phyloP scores from a whole-genome alignment of 92 coral and sea anemone genomes.

The Virgularia gustaviana region DNA sequence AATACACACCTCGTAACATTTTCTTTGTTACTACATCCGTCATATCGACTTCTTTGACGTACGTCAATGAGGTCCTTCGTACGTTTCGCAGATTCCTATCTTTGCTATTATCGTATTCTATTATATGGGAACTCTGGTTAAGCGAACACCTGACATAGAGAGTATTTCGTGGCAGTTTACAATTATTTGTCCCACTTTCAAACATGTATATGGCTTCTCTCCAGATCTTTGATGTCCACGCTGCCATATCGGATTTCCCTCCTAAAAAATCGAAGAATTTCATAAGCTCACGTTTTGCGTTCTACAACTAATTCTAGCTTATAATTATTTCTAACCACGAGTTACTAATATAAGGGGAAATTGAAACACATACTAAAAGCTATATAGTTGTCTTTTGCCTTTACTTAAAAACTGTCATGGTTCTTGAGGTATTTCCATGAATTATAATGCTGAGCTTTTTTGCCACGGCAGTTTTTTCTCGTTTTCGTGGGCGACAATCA shows the following conservation, averaged over 20 bases:
- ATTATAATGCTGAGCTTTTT: too few relatives aligned
- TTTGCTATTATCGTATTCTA: not conserved
- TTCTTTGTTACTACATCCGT: conserved; percentile 47
- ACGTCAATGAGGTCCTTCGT: conserved; percentile 52
- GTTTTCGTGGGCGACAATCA: too few relatives aligned
- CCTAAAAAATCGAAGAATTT: conserved; percentile 61
- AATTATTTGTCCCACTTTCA: conserved; percentile 74
- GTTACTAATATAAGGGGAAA: too few relatives aligned
- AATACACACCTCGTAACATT: conserved; percentile 58
- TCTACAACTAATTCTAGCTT: too few relatives aligned
- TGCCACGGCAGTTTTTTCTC: too few relatives aligned
- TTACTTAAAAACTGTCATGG: too few relatives aligned
- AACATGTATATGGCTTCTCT: conserved; percentile 78
- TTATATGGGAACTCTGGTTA: conserved; percentile 26
- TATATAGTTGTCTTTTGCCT: too few relatives aligned
- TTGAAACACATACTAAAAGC: too few relatives aligned
- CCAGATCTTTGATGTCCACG: conserved; percentile 86
- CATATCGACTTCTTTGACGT: conserved; percentile 29
- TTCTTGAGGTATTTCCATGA: too few relatives aligned
- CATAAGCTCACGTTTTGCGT: too few relatives aligned
- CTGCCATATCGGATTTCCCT: conserved; percentile 95
- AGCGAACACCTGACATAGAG: conserved; percentile 71
- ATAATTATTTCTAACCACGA: too few relatives aligned
- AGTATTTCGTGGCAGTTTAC: conserved; percentile 70
- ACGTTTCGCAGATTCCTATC: conserved; percentile 33